Conservation (phyloP, 2,797 vertebrate species). For the Muscicapa comitata region DNA sequence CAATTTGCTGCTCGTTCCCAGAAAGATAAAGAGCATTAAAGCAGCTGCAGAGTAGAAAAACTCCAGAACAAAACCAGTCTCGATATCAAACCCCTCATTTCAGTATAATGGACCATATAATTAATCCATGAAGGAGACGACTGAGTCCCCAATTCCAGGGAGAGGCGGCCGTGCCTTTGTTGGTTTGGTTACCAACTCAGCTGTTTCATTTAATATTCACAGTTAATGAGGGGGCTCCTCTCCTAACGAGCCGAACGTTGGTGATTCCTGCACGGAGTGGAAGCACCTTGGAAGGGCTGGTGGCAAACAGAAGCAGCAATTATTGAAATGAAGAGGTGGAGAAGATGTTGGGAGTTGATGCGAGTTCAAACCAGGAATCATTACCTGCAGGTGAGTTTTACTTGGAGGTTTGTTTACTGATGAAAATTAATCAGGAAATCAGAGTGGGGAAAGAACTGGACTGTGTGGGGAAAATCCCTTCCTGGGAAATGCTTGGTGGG, state of each 20-base stretch:
- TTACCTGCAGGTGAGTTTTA: not conserved
- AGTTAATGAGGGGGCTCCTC: slow-evolving; percentile 71
- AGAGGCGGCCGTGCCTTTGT: slow-evolving; percentile 64
- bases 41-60: slow-evolving; percentile 38
- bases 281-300: not conserved
- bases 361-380: fast-evolving
- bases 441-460: not conserved
- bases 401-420: not conserved
- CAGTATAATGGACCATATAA: slow-evolving; percentile 73
- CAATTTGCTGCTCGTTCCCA: not conserved
- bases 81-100: slow-evolving; percentile 58
- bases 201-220: slow-evolving; percentile 72
- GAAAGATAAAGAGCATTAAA: not conserved
- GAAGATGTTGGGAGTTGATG: not conserved
- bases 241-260: slow-evolving; percentile 63
- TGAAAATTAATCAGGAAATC: not conserved
- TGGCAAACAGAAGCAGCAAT: not conserved
- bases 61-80: slow-evolving; percentile 14
- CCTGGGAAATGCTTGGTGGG: not conserved
- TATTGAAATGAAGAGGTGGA: not conserved
- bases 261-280: not conserved
- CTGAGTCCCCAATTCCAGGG: slow-evolving; percentile 61
- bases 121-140: slow-evolving; percentile 72
- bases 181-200: slow-evolving; percentile 72
- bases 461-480: not conserved